Conservation (phyloP, 2,797 vertebrate species). For the Acipenser ruthenus region DNA sequence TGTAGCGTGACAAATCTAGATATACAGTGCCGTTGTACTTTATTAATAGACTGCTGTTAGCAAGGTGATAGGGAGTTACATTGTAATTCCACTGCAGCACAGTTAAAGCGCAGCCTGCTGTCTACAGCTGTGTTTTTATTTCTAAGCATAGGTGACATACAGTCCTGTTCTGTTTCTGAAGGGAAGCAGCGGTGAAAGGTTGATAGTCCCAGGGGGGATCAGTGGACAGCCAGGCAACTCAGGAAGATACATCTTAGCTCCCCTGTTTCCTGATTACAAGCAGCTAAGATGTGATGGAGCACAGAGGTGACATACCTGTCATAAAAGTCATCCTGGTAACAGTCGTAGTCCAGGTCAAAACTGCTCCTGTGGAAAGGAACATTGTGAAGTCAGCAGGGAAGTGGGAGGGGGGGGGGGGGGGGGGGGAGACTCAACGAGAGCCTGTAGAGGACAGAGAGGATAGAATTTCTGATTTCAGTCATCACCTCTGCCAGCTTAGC, state of each 20-base stretch:
- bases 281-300: not conserved
- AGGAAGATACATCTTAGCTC: too few species aligned
- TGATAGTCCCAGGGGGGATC: constrained; percentile 6
- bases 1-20: too few species aligned
- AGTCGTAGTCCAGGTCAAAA: constrained; percentile 62
- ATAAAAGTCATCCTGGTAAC: constrained; percentile 65
- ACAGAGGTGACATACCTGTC: constrained; percentile 57
- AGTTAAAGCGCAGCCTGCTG: too few species aligned
- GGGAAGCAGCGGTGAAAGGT: not conserved
- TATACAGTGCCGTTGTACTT: too few species aligned
- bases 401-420: not conserved
- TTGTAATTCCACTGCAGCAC: too few species aligned
- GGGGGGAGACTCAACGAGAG: not conserved
- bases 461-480: not conserved
- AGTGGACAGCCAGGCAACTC: not conserved
- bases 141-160: not conserved
- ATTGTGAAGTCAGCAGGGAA: constrained; percentile 1
- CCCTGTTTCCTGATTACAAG: not conserved
- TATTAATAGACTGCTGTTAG: too few species aligned
- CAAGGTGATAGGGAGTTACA: too few species aligned
- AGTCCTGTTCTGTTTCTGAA: not conserved
- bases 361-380: constrained; percentile 47
- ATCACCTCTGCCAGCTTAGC: too few species aligned
- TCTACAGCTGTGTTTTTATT: not conserved
- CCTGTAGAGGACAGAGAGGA: not conserved